Percentiles rank a stretch among this genome's conserved stretches.
Evolutionary conservation across 2,797 vertebrate genomes (phyloP).

Genomic region (Gouania willdenowi): DNA sequence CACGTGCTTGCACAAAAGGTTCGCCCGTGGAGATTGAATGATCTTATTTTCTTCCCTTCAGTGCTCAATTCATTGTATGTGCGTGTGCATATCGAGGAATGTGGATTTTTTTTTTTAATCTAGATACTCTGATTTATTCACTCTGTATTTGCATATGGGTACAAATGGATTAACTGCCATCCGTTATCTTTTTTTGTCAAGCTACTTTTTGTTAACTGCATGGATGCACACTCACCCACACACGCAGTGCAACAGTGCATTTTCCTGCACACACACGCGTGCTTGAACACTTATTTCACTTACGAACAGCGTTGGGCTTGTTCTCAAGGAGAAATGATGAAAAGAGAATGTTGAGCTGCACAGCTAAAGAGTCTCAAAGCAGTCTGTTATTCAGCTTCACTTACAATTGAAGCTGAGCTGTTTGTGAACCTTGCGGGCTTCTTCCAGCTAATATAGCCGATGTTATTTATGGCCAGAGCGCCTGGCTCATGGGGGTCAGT

Average conservation of each 20-base stretch:
- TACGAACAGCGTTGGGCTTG: background rate
- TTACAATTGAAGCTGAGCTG: slow-evolving; percentile 28
- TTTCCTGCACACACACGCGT: too few species aligned
- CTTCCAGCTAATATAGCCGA: slow-evolving; percentile 29
- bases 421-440: slow-evolving; percentile 31
- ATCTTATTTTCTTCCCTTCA: slow-evolving; percentile 19
- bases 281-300: too few species aligned
- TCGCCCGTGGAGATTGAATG: slow-evolving; percentile 18
- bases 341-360: slow-evolving; percentile 29
- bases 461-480: slow-evolving; percentile 43
- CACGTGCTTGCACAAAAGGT: background rate
- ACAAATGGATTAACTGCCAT: slow-evolving; percentile 62
- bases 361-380: slow-evolving; percentile 22
- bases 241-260: too few species aligned
- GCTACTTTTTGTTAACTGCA: slow-evolving; percentile 16
- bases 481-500: slow-evolving; percentile 19
- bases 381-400: slow-evolving; percentile 20
- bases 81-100: slow-evolving; percentile 4
- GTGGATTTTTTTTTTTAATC: slow-evolving; percentile 45
- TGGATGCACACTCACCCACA: background rate
- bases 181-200: slow-evolving; percentile 49
- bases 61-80: slow-evolving; percentile 13
- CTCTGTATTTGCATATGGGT: slow-evolving; percentile 57
- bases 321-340: slow-evolving; percentile 27
- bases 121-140: slow-evolving; percentile 46